Evolutionary conservation across 1,140 invertebrate species (phyloP).

Genomic region (Caenorhabditis remanei): DNA sequence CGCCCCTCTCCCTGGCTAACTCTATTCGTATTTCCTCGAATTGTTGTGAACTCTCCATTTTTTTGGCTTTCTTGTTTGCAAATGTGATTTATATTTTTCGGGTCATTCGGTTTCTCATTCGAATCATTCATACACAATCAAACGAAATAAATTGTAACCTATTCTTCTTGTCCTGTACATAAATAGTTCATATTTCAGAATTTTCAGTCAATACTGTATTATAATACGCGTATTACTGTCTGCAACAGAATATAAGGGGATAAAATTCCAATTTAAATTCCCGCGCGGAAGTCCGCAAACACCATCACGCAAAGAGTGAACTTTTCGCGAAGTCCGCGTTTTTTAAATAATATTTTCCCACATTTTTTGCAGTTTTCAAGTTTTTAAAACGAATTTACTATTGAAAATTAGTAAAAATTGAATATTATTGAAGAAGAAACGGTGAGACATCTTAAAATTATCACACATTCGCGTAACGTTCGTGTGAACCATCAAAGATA

Average conservation of each 20-base stretch:
- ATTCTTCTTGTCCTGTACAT: background rate
- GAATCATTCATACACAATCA: constrained; percentile 26
- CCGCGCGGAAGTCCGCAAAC: constrained; percentile 26
- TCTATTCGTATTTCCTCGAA: constrained; percentile 11
- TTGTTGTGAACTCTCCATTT: constrained; percentile 37
- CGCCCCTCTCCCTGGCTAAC: background rate
- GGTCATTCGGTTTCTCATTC: constrained; percentile 37
- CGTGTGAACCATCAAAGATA: too few relatives aligned
- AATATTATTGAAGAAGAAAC: too few relatives aligned
- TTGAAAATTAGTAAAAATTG: too few relatives aligned
- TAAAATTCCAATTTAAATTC: background rate
- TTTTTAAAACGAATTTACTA: background rate
- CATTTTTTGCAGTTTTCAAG: background rate
- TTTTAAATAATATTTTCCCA: background rate
- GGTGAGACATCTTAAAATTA: too few relatives aligned
- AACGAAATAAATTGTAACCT: background rate
- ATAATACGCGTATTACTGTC: too few relatives aligned
- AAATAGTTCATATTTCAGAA: too few relatives aligned
- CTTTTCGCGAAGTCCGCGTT: background rate
- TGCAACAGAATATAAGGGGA: background rate
- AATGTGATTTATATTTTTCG: constrained; percentile 55
- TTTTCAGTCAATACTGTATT: too few relatives aligned
- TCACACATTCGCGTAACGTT: too few relatives aligned
- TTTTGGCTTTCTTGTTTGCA: constrained; percentile 32
- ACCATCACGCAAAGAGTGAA: background rate